Evolutionary conservation across 53 echinoderm and acorn worm genomes (phyloP).

Genomic region (Echinarachnius parma): DNA sequence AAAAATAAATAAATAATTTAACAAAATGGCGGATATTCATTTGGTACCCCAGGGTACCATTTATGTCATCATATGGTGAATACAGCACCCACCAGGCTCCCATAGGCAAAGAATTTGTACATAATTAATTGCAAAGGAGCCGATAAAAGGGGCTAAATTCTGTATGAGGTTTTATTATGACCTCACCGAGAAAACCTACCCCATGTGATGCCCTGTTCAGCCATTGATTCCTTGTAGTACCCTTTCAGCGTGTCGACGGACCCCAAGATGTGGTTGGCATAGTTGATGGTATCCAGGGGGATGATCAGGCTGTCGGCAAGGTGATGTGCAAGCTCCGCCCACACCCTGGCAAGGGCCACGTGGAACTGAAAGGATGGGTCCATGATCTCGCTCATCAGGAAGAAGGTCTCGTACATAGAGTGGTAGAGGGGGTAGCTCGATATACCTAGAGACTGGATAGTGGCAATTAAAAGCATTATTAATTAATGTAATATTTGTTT

Average conservation of each 20-base stretch:
- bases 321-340: constrained; percentile 69
- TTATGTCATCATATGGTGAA: too few species aligned
- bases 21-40: too few species aligned
- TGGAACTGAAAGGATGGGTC: constrained; percentile 76
- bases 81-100: too few species aligned
- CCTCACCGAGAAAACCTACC: constrained; percentile 41
- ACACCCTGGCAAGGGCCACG: constrained; percentile 59
- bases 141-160: too few species aligned
- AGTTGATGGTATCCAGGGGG: constrained; percentile 59
- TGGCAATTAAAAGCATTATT: too few species aligned
- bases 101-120: too few species aligned
- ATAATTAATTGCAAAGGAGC: too few species aligned
- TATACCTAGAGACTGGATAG: constrained; percentile 53
- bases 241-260: constrained; percentile 59
- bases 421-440: constrained; percentile 94
- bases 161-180: background rate
- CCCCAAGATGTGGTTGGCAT: constrained; percentile 49
- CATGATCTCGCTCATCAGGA: constrained; percentile 82
- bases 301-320: constrained; percentile 78
- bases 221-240: constrained; percentile 56
- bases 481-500: too few species aligned
- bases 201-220: constrained; percentile 59
- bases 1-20: too few species aligned
- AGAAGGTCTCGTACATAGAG: constrained; percentile 97
- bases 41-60: too few species aligned